A percentile compares a stretch with the other conserved stretches of the same genome.
Evolutionary conservation across 2,888 invertebrate species (phyloP).

Genomic region (Drosophila mayaguana): DNA sequence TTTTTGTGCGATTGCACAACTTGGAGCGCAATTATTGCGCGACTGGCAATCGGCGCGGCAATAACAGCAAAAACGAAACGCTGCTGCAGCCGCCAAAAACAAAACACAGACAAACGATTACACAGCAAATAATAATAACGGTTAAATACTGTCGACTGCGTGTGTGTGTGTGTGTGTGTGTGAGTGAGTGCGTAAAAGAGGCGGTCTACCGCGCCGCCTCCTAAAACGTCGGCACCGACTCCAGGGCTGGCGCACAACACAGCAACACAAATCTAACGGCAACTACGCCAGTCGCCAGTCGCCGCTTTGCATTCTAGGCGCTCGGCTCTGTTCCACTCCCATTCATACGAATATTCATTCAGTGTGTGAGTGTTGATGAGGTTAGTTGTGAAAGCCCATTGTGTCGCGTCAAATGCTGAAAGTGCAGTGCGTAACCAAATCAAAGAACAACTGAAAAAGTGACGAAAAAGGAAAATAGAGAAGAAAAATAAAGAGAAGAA

Average conservation of each 20-base stretch:
- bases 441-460: conserved; percentile 16
- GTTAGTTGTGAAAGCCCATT: conserved; percentile 64
- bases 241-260: conserved; percentile 53
- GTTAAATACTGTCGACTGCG: conserved; percentile 26
- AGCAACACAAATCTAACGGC: conserved; percentile 18
- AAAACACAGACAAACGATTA: conserved; percentile 55
- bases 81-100: conserved; percentile 54
- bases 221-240: conserved; percentile 32
- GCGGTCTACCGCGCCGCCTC: conserved; percentile 28
- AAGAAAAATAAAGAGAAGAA: neutral
- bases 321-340: conserved; percentile 38
- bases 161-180: conserved; percentile 13
- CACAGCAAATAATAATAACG: conserved; percentile 63
- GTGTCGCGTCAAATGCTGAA: conserved; percentile 39
- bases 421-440: conserved; percentile 42
- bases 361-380: conserved; percentile 78
- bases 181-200: conserved; percentile 17
- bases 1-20: conserved; percentile 73
- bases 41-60: conserved; percentile 73
- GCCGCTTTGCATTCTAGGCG: conserved; percentile 46
- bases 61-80: conserved; percentile 61
- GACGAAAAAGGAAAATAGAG: neutral
- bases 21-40: conserved; percentile 68
- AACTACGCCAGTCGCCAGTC: conserved; percentile 22
- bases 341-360: conserved; percentile 72